Percentiles rank a stretch among this genome's conserved stretches.
Conservation (phyloP, 2,888 invertebrate species). For the Trisateles emortualis region DNA sequence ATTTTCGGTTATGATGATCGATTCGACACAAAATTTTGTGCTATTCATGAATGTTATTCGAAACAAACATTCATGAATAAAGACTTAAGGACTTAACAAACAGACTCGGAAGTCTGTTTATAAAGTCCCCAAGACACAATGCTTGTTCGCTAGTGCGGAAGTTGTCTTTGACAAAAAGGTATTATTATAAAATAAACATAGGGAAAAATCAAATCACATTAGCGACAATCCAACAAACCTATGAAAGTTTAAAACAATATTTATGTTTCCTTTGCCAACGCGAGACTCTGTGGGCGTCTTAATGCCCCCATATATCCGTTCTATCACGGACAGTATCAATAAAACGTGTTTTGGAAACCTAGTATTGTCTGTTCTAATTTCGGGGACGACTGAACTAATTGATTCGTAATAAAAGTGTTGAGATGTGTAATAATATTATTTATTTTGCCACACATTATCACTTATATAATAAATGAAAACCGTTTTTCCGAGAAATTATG, state of each 20-base stretch:
- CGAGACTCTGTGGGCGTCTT: conserved; percentile 56
- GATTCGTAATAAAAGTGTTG: conserved; percentile 5
- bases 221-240: conserved; percentile 64
- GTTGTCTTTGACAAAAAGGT: too few species aligned
- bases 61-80: too few species aligned
- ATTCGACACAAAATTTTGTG: too few species aligned
- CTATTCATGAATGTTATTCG: too few species aligned
- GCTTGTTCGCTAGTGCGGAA: too few species aligned
- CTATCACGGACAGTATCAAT: conserved; percentile 44
- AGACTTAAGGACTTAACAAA: too few species aligned
- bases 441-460: too few species aligned
- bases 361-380: neutral
- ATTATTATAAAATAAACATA: conserved; percentile 19
- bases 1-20: too few species aligned
- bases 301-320: conserved; percentile 41
- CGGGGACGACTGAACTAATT: conserved; percentile 8
- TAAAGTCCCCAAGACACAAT: too few species aligned
- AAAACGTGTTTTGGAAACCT: conserved; percentile 13
- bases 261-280: conserved; percentile 76
- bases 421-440: neutral
- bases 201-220: conserved; percentile 42
- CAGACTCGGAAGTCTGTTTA: too few species aligned
- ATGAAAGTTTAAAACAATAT: conserved; percentile 71
- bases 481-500: too few species aligned
- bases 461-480: too few species aligned